Conservation (phyloP, 2,888 invertebrate species). For the Luperina nickerlii region DNA sequence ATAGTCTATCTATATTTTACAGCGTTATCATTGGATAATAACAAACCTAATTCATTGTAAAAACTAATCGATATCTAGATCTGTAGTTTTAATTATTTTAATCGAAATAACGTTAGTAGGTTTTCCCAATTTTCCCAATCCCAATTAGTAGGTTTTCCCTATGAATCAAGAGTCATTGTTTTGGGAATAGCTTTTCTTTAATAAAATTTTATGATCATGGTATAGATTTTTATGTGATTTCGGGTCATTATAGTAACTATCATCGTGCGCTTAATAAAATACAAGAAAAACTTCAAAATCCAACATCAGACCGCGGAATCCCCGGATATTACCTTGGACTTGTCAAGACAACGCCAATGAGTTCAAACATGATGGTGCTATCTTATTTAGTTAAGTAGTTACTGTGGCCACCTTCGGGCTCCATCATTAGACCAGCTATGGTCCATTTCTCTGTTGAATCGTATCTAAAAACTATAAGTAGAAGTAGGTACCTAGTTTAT, state of each 20-base stretch:
- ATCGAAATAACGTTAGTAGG: not conserved
- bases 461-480: not conserved
- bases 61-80: constrained; percentile 15
- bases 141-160: constrained; percentile 11
- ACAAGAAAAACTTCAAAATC: too few species aligned
- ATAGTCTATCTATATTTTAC: not conserved
- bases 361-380: too few species aligned
- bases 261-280: not conserved
- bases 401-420: too few species aligned
- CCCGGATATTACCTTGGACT: too few species aligned
- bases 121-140: constrained; percentile 20
- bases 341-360: too few species aligned
- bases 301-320: too few species aligned
- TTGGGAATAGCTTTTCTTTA: not conserved
- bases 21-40: not conserved
- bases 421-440: too few species aligned
- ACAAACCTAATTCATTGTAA: constrained; percentile 3
- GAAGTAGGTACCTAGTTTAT: not conserved
- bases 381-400: too few species aligned
- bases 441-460: not conserved
- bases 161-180: not conserved
- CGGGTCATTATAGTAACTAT: not conserved
- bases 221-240: not conserved
- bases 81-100: constrained; percentile 5
- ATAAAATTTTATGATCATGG: too few species aligned